Evolutionary conservation across 1,140 invertebrate species (phyloP).

Genomic region (Babylonia areolata): DNA sequence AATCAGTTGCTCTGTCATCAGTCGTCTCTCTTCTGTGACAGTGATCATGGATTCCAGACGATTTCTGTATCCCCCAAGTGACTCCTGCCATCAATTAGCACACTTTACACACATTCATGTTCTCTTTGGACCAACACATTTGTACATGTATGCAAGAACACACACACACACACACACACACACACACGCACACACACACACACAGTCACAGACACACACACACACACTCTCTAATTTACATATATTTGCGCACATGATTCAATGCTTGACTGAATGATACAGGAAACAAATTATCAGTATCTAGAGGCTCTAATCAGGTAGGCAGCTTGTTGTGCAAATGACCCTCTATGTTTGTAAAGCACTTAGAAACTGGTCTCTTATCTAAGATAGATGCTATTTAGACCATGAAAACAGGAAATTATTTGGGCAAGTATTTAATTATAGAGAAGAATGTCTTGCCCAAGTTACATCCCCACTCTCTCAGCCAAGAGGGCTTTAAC

Average conservation of each 20-base stretch:
- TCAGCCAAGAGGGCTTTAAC: too few relatives aligned
- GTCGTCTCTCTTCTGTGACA: not conserved
- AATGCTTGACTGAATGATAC: too few relatives aligned
- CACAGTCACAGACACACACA: not conserved
- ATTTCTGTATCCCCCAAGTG: not conserved
- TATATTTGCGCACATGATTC: not conserved
- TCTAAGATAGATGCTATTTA: too few relatives aligned
- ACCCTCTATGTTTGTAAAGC: not conserved
- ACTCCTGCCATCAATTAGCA: not conserved
- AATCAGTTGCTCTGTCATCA: not conserved
- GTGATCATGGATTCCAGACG: not conserved
- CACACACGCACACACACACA: slow-evolving; percentile 5
- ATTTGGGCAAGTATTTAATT: too few relatives aligned
- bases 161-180: not conserved
- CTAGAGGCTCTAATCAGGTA: not conserved
- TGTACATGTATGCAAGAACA: not conserved
- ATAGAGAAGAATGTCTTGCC: too few relatives aligned
- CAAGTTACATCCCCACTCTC: too few relatives aligned
- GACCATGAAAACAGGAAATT: too few relatives aligned
- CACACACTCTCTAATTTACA: not conserved
- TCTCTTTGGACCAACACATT: not conserved
- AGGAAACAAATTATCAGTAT: not conserved
- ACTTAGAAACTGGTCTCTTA: too few relatives aligned
- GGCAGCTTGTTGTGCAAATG: not conserved
- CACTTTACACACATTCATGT: not conserved